Percentiles rank a stretch among this genome's conserved stretches.
Evolutionary conservation across 2,888 invertebrate genomes (phyloP).

Genomic region (Hyalella azteca): DNA sequence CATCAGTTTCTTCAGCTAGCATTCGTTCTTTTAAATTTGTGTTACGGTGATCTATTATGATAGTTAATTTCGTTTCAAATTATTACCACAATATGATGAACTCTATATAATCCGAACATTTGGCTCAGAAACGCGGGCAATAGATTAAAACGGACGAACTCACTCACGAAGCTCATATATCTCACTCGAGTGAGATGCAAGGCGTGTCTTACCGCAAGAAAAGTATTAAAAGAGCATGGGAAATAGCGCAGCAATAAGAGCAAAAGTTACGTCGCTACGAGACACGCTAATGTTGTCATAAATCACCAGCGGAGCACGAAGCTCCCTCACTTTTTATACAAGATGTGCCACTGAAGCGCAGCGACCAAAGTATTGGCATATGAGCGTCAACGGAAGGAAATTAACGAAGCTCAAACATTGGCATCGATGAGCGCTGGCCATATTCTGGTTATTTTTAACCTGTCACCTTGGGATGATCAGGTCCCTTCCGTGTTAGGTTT

Average conservation of each 20-base stretch:
- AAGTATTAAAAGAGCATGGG: not conserved
- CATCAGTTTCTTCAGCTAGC: too few relatives aligned
- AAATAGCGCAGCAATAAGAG: not conserved
- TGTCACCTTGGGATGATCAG: not conserved
- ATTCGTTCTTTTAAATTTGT: too few relatives aligned
- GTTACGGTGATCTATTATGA: too few relatives aligned
- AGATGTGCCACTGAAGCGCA: not conserved
- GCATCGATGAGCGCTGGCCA: not conserved
- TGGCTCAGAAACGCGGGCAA: too few relatives aligned
- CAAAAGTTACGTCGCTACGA: not conserved
- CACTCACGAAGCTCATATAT: not conserved
- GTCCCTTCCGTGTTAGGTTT: not conserved
- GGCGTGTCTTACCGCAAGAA: not conserved
- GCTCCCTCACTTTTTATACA: not conserved
- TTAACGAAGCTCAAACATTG: slow-evolving; percentile 1
- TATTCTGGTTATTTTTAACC: not conserved
- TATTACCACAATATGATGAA: too few relatives aligned
- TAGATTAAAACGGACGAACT: not conserved
- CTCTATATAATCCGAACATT: too few relatives aligned
- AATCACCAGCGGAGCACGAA: not conserved
- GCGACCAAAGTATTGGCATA: not conserved
- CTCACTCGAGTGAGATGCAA: not conserved
- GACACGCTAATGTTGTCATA: slow-evolving; percentile 7
- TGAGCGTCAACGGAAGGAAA: not conserved
- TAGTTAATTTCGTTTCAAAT: too few relatives aligned